Conservation (phyloP, 2,888 invertebrate genomes). For the Nomada fucata region DNA sequence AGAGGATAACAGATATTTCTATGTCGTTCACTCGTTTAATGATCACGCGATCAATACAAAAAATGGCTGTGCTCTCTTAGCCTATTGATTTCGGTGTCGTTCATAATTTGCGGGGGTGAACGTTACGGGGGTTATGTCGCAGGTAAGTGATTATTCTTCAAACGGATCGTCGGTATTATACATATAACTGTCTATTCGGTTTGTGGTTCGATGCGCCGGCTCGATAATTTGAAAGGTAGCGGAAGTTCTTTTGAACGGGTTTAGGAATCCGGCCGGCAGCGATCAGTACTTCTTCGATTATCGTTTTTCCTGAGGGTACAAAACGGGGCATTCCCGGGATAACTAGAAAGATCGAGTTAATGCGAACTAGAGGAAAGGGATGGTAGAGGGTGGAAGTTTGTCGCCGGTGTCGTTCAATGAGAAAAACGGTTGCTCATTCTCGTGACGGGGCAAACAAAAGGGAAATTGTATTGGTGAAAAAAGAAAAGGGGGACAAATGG, state of each 20-base stretch:
- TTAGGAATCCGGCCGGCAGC: slow-evolving; percentile 18
- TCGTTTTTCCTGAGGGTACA: slow-evolving; percentile 25
- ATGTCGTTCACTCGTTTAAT: too few relatives aligned
- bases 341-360: slow-evolving; percentile 40
- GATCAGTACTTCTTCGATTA: slow-evolving; percentile 26
- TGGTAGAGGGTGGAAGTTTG: not conserved
- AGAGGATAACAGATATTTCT: too few relatives aligned
- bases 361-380: not conserved
- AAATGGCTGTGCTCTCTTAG: too few relatives aligned
- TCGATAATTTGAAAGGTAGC: slow-evolving; percentile 63
- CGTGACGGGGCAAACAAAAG: not conserved
- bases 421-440: slow-evolving; percentile 12
- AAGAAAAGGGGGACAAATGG: not conserved
- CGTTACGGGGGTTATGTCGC: slow-evolving; percentile 69
- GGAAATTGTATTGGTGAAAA: slow-evolving; percentile 2
- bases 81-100: slow-evolving; percentile 54
- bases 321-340: slow-evolving; percentile 36
- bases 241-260: slow-evolving; percentile 38
- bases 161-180: slow-evolving; percentile 34
- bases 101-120: slow-evolving; percentile 53
- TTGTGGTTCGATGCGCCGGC: slow-evolving; percentile 61
- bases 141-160: slow-evolving; percentile 68
- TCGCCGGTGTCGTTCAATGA: slow-evolving; percentile 16
- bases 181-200: slow-evolving; percentile 25
- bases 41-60: too few relatives aligned